Evolutionary conservation across 2,888 invertebrate species (phyloP).

Genomic region (Dioctria linearis): DNA sequence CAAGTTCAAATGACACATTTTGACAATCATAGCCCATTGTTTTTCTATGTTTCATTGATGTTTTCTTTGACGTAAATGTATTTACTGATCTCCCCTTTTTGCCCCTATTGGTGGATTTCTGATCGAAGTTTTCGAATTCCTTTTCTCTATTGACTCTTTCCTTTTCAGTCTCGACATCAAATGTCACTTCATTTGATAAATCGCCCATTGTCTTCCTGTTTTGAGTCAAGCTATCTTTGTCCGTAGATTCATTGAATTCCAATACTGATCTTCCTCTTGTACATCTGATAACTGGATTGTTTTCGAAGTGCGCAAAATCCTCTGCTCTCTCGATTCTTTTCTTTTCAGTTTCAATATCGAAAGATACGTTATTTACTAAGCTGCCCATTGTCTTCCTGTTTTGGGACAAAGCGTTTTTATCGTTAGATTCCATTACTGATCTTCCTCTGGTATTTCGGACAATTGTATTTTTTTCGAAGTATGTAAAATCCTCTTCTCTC

Average conservation of each 20-base stretch:
- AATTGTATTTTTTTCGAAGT: neutral
- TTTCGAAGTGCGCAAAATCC: neutral
- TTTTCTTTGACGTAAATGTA: neutral
- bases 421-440: neutral
- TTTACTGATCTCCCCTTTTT: neutral
- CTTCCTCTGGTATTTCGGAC: neutral
- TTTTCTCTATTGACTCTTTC: neutral
- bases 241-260: neutral
- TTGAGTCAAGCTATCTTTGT: neutral
- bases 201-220: neutral
- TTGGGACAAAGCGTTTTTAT: no score
- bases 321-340: neutral
- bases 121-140: neutral
- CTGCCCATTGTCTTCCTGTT: neutral
- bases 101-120: neutral
- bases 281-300: neutral
- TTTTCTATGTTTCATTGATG: neutral
- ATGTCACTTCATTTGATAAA: neutral
- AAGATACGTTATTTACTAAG: neutral
- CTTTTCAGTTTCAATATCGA: neutral
- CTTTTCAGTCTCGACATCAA: neutral
- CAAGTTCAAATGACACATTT: neutral
- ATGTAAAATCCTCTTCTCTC: neutral
- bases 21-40: neutral
- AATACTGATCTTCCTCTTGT: neutral